These are phyloP conservation scores for Rallus limicola DNA, from an alignment of 2,113 vertebrate genomes.

Conservation along the genomic window DNA sequence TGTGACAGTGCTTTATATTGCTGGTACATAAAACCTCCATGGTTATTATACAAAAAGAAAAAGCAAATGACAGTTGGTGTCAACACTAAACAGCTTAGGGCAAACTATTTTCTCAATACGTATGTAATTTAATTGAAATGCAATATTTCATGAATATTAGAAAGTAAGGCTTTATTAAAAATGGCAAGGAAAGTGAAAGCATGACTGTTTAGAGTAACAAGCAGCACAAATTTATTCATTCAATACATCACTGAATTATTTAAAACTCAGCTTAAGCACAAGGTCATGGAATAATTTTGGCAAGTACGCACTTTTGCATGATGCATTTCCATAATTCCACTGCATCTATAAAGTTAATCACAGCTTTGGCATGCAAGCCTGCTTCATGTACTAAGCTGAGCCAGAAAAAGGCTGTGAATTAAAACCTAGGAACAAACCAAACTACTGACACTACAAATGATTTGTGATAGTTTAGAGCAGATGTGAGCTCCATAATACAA, in stretches of 20 bases:
- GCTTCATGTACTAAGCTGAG: slow-evolving; percentile 52
- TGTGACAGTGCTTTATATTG: slow-evolving; percentile 71
- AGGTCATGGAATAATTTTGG: slow-evolving; percentile 84
- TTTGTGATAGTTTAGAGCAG: slow-evolving; percentile 30
- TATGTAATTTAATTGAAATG: slow-evolving; percentile 85
- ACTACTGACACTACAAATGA: slow-evolving; percentile 33
- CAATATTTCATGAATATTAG: slow-evolving; percentile 86
- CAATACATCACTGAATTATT: slow-evolving; percentile 84
- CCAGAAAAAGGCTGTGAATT: slow-evolving; percentile 63
- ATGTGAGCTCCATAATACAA: neutral
- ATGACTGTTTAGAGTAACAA: slow-evolving; percentile 82
- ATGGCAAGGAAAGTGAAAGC: slow-evolving; percentile 80
- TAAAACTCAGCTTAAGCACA: slow-evolving; percentile 80
- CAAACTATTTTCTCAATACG: slow-evolving; percentile 76
- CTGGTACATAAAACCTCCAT: slow-evolving; percentile 57
- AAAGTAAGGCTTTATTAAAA: slow-evolving; percentile 81
- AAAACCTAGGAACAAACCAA: slow-evolving; percentile 58
- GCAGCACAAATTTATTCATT: slow-evolving; percentile 85
- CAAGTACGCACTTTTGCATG: slow-evolving; percentile 76
- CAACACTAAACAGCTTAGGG: slow-evolving; percentile 83
- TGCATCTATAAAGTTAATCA: slow-evolving; percentile 82
- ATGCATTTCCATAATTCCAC: slow-evolving; percentile 82
- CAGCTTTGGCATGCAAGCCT: slow-evolving; percentile 69
- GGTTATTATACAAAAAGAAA: slow-evolving; percentile 70
- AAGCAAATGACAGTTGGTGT: slow-evolving; percentile 79